These are phyloP conservation scores for Pygmarrhopalites habei DNA, from an alignment of 1,140 invertebrate species.

Conservation along the genomic window DNA sequence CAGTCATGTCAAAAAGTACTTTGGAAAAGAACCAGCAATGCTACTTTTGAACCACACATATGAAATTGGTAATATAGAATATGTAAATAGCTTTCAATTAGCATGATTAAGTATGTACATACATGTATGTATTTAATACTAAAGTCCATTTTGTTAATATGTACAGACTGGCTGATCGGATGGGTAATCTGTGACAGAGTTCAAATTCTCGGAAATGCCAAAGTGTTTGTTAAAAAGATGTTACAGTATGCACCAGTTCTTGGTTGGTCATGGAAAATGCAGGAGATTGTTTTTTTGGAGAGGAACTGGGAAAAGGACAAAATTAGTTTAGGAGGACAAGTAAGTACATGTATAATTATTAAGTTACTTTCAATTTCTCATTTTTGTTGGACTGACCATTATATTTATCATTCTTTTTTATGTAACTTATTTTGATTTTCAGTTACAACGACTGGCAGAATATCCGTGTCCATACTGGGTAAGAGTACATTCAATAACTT, in stretches of 20 bases:
- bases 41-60: conserved; percentile 92
- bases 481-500: conserved; percentile 42
- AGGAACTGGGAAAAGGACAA: conserved; percentile 51
- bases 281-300: conserved; percentile 53
- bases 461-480: conserved; percentile 86
- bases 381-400: too few relatives aligned
- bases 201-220: conserved; percentile 78
- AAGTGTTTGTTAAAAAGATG: conserved; percentile 89
- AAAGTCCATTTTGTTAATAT: too few relatives aligned
- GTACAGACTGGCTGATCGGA: conserved; percentile 89
- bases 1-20: conserved; percentile 69
- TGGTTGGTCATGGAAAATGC: conserved; percentile 55
- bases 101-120: too few relatives aligned
- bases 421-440: too few relatives aligned
- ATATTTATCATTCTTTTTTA: too few relatives aligned
- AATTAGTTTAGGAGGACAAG: conserved; percentile 65
- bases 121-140: too few relatives aligned
- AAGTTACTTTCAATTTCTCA: too few relatives aligned
- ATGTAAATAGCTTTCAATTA: too few relatives aligned
- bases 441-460: conserved; percentile 71
- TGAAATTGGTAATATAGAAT: too few relatives aligned
- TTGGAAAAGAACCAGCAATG: conserved; percentile 80
- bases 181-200: conserved; percentile 77
- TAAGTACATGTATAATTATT: too few relatives aligned
- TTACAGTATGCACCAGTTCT: conserved; percentile 49